Percentiles rank a stretch among this genome's conserved stretches.
Evolutionary conservation across 2,113 vertebrate species (phyloP).

Genomic region (Dunckerocampus dactyliophorus): DNA sequence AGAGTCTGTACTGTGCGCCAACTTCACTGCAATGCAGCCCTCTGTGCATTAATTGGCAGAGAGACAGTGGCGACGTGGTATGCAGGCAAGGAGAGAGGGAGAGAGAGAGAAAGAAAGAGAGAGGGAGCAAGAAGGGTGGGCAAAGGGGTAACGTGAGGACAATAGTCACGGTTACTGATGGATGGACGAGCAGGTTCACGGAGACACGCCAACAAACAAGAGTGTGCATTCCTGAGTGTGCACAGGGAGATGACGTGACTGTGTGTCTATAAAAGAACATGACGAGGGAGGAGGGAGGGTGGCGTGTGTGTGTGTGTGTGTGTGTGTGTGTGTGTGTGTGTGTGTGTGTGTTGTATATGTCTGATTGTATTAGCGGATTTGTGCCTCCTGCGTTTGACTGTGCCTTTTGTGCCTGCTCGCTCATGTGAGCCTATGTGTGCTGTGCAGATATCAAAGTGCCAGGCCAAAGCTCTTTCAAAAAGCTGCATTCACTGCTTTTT

Average conservation of each 20-base stretch:
- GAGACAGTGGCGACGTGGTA: conserved; percentile 67
- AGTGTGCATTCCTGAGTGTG: conserved; percentile 50
- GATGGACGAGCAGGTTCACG: conserved; percentile 37
- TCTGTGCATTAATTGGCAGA: conserved; percentile 75
- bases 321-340: conserved; percentile 2
- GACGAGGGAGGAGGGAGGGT: not conserved
- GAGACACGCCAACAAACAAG: conserved; percentile 42
- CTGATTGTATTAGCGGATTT: conserved; percentile 52
- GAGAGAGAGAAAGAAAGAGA: conserved; percentile 32
- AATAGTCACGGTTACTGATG: conserved; percentile 41
- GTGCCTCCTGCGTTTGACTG: conserved; percentile 47
- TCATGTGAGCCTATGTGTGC: conserved; percentile 65
- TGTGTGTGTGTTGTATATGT: conserved; percentile 17
- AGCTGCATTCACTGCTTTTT: conserved; percentile 55
- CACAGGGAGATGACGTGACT: conserved; percentile 50
- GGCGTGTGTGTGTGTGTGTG: not conserved
- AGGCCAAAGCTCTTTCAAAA: conserved; percentile 41
- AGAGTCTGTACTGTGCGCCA: conserved; percentile 69
- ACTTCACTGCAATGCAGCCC: conserved; percentile 78
- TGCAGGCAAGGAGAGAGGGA: conserved; percentile 59
- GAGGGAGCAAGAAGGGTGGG: conserved; percentile 9
- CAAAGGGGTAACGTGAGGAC: conserved; percentile 52
- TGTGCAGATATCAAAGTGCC: conserved; percentile 58
- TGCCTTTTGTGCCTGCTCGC: conserved; percentile 57
- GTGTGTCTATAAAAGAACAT: conserved; percentile 35